A percentile compares a stretch with the other conserved stretches of the same genome.
Conservation (phyloP, 2,797 vertebrate species). For the Acanthurus lineatus region DNA sequence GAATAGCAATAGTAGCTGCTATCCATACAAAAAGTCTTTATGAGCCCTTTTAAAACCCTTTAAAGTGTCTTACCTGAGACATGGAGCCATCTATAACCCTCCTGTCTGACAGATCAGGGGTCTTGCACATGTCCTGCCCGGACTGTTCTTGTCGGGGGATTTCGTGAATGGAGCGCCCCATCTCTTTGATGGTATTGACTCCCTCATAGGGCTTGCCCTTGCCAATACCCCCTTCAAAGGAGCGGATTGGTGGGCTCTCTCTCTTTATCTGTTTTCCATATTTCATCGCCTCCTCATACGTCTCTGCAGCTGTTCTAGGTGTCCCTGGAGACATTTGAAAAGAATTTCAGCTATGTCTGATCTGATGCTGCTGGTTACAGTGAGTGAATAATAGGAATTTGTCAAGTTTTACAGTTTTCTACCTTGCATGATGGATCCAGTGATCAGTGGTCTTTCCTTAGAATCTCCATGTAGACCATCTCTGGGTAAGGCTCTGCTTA, state of each 20-base stretch:
- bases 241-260: slow-evolving; percentile 95
- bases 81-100: slow-evolving; percentile 92
- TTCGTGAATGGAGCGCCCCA: slow-evolving; percentile 98
- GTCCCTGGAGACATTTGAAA: slow-evolving; percentile 87
- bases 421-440: slow-evolving; percentile 99
- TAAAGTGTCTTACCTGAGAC: slow-evolving; percentile 88
- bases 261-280: slow-evolving; percentile 97
- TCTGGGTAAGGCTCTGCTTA: slow-evolving; percentile 94
- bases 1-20: not conserved
- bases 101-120: slow-evolving; percentile 91
- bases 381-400: not conserved
- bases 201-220: slow-evolving; percentile 98
- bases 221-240: slow-evolving; percentile 95
- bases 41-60: not conserved
- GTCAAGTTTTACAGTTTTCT: slow-evolving; percentile 27
- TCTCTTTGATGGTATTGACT: slow-evolving; percentile 97
- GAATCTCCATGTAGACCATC: slow-evolving; percentile 92
- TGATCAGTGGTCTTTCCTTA: slow-evolving; percentile 91
- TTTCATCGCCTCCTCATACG: slow-evolving; percentile 94
- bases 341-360: slow-evolving; percentile 5
- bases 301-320: slow-evolving; percentile 91
- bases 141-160: slow-evolving; percentile 94
- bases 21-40: not conserved
- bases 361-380: not conserved
- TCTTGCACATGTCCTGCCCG: slow-evolving; percentile 93